These are phyloP conservation scores for Oscarella lobularis DNA, from an alignment of 37 sponge, comb jelly and placozoan species.

Conservation along the genomic window DNA sequence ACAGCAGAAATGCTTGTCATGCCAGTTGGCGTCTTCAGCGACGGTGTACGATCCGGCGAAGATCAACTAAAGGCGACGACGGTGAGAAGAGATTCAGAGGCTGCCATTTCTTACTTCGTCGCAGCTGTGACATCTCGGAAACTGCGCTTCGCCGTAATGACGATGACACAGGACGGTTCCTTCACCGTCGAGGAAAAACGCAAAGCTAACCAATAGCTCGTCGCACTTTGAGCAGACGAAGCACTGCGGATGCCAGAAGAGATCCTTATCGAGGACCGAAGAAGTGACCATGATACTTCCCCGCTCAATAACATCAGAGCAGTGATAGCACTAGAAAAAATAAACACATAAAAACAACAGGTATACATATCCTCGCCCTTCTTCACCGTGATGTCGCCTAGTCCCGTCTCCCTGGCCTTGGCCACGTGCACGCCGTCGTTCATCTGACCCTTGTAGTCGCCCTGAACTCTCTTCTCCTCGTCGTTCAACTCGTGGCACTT, in stretches of 20 bases:
- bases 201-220: not conserved
- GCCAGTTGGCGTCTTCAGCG: not conserved
- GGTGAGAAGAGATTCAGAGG: too few species aligned
- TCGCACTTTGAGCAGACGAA: not conserved
- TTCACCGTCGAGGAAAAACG: not conserved
- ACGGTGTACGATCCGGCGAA: not conserved
- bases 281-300: not conserved
- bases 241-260: not conserved
- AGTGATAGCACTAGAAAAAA: not conserved
- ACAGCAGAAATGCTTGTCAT: constrained; percentile 2
- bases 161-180: not conserved
- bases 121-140: not conserved
- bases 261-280: not conserved
- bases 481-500: not conserved
- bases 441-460: not conserved
- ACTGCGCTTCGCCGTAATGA: not conserved
- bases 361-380: not conserved
- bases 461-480: not conserved
- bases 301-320: not conserved
- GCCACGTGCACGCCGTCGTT: too few species aligned
- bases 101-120: not conserved
- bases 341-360: not conserved
- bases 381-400: too few species aligned
- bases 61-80: not conserved
- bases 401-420: too few species aligned